These are phyloP conservation scores for Steromphala cineraria DNA, from an alignment of 2,888 invertebrate genomes.

Conservation along the genomic window DNA sequence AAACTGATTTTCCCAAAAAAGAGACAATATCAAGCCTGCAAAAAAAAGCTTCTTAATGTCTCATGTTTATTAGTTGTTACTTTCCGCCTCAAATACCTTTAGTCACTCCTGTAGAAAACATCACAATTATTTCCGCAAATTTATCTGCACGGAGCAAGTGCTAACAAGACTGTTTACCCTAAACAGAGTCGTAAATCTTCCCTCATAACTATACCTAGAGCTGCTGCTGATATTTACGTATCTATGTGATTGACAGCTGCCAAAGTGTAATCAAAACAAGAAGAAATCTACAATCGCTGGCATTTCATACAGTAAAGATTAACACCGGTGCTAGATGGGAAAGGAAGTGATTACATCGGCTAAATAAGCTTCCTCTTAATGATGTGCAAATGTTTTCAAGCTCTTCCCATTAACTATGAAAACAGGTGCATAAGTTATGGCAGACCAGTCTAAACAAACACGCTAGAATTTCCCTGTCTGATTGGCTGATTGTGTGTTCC, in stretches of 20 bases:
- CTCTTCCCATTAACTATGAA: background rate
- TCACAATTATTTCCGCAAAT: no score
- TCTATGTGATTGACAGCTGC: background rate
- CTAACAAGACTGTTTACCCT: no score
- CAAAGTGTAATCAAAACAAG: background rate
- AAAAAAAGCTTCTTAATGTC: no score
- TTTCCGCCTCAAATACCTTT: no score
- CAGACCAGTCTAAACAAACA: background rate
- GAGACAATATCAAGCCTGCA: no score
- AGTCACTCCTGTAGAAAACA: no score
- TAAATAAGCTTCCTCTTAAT: background rate
- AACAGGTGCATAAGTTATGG: conserved; percentile 6
- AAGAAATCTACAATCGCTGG: background rate
- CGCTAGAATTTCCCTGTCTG: background rate
- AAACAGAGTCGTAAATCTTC: no score
- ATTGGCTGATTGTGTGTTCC: background rate
- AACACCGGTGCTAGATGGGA: background rate
- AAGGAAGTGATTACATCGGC: background rate
- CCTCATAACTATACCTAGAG: no score
- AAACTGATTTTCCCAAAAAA: no score
- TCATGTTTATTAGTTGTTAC: no score
- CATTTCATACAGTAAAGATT: background rate
- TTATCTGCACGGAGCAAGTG: no score
- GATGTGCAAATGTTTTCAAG: conserved; percentile 1
- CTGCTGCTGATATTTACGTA: background rate